A percentile compares a stretch with the other conserved stretches of the same genome.
phyloP scores from a whole-genome alignment of 2,888 invertebrate species.

The Aproaerema taeniolella region DNA sequence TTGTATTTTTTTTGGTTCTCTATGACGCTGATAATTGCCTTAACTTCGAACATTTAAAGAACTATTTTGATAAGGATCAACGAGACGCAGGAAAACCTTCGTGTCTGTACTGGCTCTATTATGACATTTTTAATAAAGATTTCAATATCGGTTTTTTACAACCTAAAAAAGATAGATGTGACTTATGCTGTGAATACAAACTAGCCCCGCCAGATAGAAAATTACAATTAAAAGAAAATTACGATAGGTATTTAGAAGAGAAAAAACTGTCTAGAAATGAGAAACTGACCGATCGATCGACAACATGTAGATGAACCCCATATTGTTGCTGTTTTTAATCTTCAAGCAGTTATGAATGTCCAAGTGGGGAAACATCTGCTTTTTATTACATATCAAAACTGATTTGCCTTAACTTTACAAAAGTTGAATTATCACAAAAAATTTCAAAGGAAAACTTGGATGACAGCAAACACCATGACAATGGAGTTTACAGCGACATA shows the following conservation, averaged over 20 bases:
- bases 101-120: slow-evolving; percentile 17
- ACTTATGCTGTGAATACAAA: slow-evolving; percentile 21
- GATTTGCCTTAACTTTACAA: slow-evolving; percentile 20
- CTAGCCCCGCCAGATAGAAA: slow-evolving; percentile 11
- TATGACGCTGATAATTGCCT: too few species aligned
- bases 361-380: slow-evolving; percentile 19
- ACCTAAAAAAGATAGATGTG: slow-evolving; percentile 26
- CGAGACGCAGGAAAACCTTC: slow-evolving; percentile 7
- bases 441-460: neutral
- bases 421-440: neutral
- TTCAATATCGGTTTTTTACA: slow-evolving; percentile 22
- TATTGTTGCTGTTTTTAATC: slow-evolving; percentile 20
- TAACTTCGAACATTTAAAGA: slow-evolving; percentile 18
- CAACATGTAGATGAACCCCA: slow-evolving; percentile 17
- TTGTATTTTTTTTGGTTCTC: too few species aligned
- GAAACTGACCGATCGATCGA: slow-evolving; percentile 22
- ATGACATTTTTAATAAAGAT: slow-evolving; percentile 19
- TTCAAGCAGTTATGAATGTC: slow-evolving; percentile 23
- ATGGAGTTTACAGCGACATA: slow-evolving; percentile 17
- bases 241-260: slow-evolving; percentile 22
- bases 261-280: slow-evolving; percentile 21
- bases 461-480: neutral
- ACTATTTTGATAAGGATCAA: slow-evolving; percentile 19
- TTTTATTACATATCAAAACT: slow-evolving; percentile 25
- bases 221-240: slow-evolving; percentile 19